Evolutionary conservation across 2,888 invertebrate genomes (phyloP).

Genomic region (Synanthedon myopaeformis): DNA sequence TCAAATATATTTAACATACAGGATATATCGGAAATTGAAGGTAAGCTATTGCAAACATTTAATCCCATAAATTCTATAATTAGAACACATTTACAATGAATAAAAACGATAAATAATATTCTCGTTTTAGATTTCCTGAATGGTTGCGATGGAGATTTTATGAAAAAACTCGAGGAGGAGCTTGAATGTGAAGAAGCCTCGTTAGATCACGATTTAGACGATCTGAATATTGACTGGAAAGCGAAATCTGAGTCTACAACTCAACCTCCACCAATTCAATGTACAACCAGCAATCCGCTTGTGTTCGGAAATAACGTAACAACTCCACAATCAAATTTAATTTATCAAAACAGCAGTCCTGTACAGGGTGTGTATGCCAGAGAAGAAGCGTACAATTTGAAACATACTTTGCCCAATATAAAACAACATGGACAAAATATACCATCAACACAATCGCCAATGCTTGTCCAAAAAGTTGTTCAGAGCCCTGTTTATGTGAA

Average conservation of each 20-base stretch:
- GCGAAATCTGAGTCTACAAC: conserved; percentile 31
- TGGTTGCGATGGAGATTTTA: conserved; percentile 76
- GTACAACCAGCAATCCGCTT: conserved; percentile 44
- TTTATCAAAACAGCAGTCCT: conserved; percentile 27
- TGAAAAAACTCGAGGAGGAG: conserved; percentile 65
- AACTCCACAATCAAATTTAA: conserved; percentile 15
- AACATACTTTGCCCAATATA: conserved; percentile 31
- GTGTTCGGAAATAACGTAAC: conserved; percentile 33
- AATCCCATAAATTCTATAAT: neutral
- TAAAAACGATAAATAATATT: conserved; percentile 7
- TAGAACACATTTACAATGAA: conserved; percentile 5
- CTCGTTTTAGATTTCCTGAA: conserved; percentile 72
- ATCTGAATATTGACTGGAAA: conserved; percentile 43
- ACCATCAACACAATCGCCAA: conserved; percentile 32
- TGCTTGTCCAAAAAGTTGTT: conserved; percentile 55
- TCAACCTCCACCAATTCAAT: conserved; percentile 40
- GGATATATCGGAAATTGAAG: conserved; percentile 78
- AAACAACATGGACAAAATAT: conserved; percentile 35
- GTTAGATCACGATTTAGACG: conserved; percentile 36
- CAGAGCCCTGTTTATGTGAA: conserved; percentile 57
- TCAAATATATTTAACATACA: conserved; percentile 70
- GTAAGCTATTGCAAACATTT: conserved; percentile 40
- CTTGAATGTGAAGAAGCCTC: conserved; percentile 50
- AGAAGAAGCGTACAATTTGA: conserved; percentile 43
- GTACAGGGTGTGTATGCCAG: conserved; percentile 34